Base-by-base conservation (phyloP, 2,113 vertebrate genomes). In the Dendrocopos noguchii region DNA sequence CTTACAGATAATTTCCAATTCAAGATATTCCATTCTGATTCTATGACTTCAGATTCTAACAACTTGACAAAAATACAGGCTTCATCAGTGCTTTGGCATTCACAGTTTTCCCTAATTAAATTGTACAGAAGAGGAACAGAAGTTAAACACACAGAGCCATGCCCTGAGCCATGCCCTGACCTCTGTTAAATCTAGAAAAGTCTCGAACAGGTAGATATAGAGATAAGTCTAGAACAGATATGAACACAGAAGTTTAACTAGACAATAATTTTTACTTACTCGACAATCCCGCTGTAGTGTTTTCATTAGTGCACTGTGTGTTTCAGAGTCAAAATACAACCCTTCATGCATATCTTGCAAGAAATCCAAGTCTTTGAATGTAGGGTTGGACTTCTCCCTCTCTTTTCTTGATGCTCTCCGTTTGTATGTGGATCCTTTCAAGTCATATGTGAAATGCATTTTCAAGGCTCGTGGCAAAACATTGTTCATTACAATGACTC, bases 401-500 rank as follows among this genome's bases (percentile, higher is more conserved):
- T 99, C 99, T 93, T 99, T 99, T 36, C 98, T 98, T 27, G 99
- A 99, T 29, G 99, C 99, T 20, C 98, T 97, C 16, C 99, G 97
- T 88, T 99, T 99, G 94, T 99, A 99, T 0, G 99, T 99, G 10
- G 99, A 99, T 5, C 99, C 99, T 94, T 99, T 99, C 96, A 99
- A 97, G 97, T 99, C 99, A 5, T 99, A 99, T 2, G 98, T 99
- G 95, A 98, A 98, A 97, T 99, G 98, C 99, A 99, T 99, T 93
- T 96, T 98, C 91, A 99, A 96, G 60, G 97, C 98, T 22, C 99
- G 97, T 2, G 99, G 99, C 89, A 99, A 95, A 90, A 99, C 98
- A 27, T 99, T 99, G 98, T 99, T 99, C 99, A 99, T 99, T 52
- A 99, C 98, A 93, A 99, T 98, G 89, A 99, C 97, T 20, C 99